Conservation (phyloP, 2,888 invertebrate genomes). For the Tenthredo distinguenda region DNA sequence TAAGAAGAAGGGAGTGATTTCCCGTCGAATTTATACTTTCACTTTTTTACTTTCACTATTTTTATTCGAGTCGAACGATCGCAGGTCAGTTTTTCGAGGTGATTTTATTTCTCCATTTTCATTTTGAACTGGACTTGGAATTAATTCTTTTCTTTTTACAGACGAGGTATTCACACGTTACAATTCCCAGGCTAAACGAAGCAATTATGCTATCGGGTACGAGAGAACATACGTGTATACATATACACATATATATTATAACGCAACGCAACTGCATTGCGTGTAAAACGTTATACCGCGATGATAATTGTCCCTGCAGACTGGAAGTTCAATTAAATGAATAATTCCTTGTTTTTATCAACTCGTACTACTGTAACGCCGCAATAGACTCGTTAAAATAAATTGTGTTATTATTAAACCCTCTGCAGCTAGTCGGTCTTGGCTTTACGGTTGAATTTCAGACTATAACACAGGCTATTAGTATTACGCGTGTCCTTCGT, state of each 20-base stretch:
- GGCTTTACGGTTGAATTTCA: neutral
- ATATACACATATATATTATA: neutral
- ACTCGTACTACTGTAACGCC: slow-evolving; percentile 1
- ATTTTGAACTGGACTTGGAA: neutral
- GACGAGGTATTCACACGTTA: slow-evolving; percentile 19
- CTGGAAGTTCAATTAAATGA: slow-evolving; percentile 50
- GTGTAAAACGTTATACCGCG: neutral
- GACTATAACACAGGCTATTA: too few species aligned
- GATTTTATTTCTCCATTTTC: neutral
- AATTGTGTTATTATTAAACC: slow-evolving; percentile 37
- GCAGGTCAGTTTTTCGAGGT: neutral
- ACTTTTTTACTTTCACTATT: neutral
- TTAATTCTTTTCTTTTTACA: neutral
- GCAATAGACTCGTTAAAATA: slow-evolving; percentile 49
- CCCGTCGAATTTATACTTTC: neutral
- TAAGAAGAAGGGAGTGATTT: neutral
- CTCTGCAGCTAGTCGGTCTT: neutral
- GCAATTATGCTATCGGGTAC: neutral
- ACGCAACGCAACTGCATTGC: slow-evolving; percentile 23
- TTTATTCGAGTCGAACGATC: neutral
- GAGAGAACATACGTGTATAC: neutral
- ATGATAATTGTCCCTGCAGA: slow-evolving; percentile 26
- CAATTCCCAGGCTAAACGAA: slow-evolving; percentile 16
- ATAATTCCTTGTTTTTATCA: slow-evolving; percentile 35
- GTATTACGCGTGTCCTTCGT: too few species aligned